These are phyloP conservation scores for Barnardius zonarius DNA, from an alignment of 2,113 vertebrate species.

Conservation along the genomic window DNA sequence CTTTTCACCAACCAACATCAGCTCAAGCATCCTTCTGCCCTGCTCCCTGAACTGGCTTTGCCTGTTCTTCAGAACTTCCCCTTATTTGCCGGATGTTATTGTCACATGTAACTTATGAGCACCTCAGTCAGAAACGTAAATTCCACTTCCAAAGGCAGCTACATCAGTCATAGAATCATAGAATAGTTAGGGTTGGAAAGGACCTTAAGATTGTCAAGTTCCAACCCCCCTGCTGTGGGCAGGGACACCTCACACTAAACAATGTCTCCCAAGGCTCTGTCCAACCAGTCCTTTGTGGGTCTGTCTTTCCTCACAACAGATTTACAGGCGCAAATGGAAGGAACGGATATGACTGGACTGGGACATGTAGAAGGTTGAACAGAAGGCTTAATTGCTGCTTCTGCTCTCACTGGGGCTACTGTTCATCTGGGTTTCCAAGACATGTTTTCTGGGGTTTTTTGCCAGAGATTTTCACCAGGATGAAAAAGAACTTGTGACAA, in stretches of 20 bases:
- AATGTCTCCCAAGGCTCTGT: not conserved
- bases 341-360: not conserved
- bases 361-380: not conserved
- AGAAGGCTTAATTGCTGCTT: not conserved
- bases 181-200: not conserved
- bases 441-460: fast-evolving
- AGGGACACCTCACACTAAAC: not conserved
- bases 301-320: not conserved
- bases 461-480: not conserved
- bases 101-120: not conserved
- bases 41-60: not conserved
- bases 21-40: not conserved
- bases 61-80: not conserved
- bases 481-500: not conserved
- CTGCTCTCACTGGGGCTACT: not conserved
- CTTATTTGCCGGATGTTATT: not conserved
- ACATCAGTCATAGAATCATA: fast-evolving
- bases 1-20: not conserved
- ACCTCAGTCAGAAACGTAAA: not conserved
- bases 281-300: not conserved
- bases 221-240: not conserved
- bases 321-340: not conserved
- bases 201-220: not conserved
- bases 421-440: not conserved
- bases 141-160: not conserved